Base-by-base conservation (phyloP, 2,797 vertebrate species). In the Antennarius maculatus region DNA sequence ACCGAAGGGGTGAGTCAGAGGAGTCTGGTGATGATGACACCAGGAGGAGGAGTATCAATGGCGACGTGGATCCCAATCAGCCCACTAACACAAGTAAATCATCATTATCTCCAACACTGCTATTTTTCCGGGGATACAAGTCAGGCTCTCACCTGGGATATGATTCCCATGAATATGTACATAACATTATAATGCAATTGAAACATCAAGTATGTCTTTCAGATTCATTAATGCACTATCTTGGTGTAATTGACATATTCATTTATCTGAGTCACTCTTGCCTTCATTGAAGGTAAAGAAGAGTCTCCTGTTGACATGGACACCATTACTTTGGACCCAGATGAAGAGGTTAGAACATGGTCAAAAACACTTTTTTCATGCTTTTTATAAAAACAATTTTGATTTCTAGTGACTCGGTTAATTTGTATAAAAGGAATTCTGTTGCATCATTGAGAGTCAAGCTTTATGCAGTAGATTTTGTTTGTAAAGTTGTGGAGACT, bases 271-370 rank as follows among this genome's bases (percentile, higher is more conserved):
- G 66, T 31, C 42, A 23, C 67, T 74, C 7, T 68, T 56, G 1
- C 5, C 60, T 2, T 53, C 1, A 49, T 83, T 66, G 17, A 81
- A 93, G 78, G 80, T 86, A 97, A 96, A 74, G 94, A 94, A 49
- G 97, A 98, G 86, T 95, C 94, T 17, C 96, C 98, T 10, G 98
- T 99, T 85, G 96, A 98, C 81, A 97, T 99, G 95, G 97, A 98
- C 61, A 96, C 97, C 3, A 97, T 99, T 85, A 97, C 74, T 62
- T 87, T 99, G 88, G 97, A 99, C 80, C 95, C 95, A 69, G 97
- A 99, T 41, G 97, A 98, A 80, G 97, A 99, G 96, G 98, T 99
- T 85, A 94, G 69, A 27, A 23, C 23, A 54, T 18, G 0, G 0
- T 56, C 10, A 23, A 51, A 47, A 51, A 46, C 14, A 27, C 0